Evolutionary conservation across 2,797 vertebrate species (phyloP).

Genomic region (Momotus momota): DNA sequence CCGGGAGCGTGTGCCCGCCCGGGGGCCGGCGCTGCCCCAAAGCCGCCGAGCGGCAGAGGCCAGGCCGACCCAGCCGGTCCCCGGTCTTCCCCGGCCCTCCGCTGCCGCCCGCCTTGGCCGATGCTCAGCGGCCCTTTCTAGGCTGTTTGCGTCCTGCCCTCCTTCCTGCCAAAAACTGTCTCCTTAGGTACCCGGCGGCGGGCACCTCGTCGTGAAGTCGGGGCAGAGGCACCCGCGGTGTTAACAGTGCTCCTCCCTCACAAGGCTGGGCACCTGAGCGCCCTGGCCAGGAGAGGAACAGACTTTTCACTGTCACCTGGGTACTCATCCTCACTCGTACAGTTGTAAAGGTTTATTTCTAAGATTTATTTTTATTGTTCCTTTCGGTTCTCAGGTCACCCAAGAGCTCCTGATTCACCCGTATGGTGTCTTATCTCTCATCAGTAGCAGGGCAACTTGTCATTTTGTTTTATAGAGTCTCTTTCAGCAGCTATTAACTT

Average conservation of each 20-base stretch:
- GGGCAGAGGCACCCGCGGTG: background rate
- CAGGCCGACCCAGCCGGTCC: too few relatives aligned
- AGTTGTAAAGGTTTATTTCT: background rate
- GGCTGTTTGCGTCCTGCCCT: background rate
- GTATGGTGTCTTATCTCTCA: rapidly evolving
- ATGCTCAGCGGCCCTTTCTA: rapidly evolving
- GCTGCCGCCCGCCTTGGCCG: background rate
- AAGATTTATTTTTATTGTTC: background rate
- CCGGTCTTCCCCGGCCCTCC: too few relatives aligned
- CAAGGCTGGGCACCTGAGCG: background rate
- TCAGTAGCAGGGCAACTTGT: background rate
- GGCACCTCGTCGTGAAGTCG: rapidly evolving
- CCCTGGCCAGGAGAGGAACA: background rate
- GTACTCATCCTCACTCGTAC: rapidly evolving
- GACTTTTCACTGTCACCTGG: background rate
- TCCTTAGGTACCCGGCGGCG: background rate
- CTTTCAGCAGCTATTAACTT: background rate
- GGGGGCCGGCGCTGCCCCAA: background rate
- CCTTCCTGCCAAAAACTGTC: background rate
- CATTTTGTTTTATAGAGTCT: background rate
- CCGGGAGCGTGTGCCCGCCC: background rate
- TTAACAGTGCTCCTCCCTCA: background rate
- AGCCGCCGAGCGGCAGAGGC: background rate
- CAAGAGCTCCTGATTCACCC: background rate
- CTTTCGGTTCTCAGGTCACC: background rate